Conservation (phyloP, 2,888 invertebrate genomes). For the Brassicogethes aeneus region DNA sequence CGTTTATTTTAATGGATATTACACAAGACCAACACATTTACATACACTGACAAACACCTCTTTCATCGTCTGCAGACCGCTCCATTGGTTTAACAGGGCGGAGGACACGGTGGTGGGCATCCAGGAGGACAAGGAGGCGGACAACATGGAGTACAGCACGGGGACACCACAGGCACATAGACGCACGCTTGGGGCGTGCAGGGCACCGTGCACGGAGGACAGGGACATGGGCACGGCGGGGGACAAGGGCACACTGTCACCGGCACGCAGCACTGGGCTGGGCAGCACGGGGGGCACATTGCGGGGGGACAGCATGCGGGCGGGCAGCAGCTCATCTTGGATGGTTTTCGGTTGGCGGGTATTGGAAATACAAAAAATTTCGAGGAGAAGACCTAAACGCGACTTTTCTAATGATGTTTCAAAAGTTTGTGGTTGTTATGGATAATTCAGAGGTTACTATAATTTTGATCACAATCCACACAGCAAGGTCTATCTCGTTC, state of each 20-base stretch:
- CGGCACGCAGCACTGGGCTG: slow-evolving; percentile 16
- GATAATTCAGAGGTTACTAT: too few species aligned
- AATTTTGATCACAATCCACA: too few species aligned
- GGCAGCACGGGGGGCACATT: slow-evolving; percentile 16
- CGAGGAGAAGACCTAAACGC: too few species aligned
- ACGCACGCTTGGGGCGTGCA: slow-evolving; percentile 18
- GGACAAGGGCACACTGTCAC: slow-evolving; percentile 17
- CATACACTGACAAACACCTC: too few species aligned
- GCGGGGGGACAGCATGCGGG: slow-evolving; percentile 7
- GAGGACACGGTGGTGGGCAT: slow-evolving; percentile 2
- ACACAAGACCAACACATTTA: neutral
- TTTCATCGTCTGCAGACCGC: too few species aligned
- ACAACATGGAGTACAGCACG: too few species aligned
- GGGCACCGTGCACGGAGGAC: slow-evolving; percentile 13
- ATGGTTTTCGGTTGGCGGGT: too few species aligned
- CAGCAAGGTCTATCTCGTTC: too few species aligned
- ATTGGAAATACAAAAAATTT: too few species aligned
- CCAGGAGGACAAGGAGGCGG: slow-evolving; percentile 1
- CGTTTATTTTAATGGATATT: too few species aligned
- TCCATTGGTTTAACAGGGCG: neutral
- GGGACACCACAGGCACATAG: slow-evolving; percentile 17
- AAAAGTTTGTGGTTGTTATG: neutral
- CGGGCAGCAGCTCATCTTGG: neutral
- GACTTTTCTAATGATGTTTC: neutral
- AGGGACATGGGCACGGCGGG: slow-evolving; percentile 7